phyloP scores from a whole-genome alignment of 2,113 vertebrate species.

The Prionailurus viverrinus region DNA sequence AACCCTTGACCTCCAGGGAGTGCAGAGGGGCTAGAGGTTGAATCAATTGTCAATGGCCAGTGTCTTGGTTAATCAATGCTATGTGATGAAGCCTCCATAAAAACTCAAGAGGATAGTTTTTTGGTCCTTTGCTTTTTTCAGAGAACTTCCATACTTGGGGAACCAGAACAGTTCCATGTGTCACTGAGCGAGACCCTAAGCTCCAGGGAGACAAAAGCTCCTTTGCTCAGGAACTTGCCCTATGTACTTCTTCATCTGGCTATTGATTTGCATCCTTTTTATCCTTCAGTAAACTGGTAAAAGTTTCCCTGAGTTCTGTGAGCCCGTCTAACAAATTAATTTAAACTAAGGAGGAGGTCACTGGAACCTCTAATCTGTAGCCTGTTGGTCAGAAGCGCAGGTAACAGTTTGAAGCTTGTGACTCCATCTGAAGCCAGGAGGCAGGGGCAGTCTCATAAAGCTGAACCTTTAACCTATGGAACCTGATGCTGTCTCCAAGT shows the following conservation, averaged over 20 bases:
- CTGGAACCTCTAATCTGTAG: not conserved
- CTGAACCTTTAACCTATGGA: not conserved
- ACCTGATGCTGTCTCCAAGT: not conserved
- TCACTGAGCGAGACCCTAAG: not conserved
- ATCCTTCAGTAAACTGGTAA: not conserved
- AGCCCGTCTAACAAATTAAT: not conserved
- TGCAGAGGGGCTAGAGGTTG: not conserved
- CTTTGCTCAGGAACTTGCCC: not conserved
- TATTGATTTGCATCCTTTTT: not conserved
- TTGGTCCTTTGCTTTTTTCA: not conserved
- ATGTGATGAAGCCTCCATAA: not conserved
- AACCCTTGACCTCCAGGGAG: not conserved
- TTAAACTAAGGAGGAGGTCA: not conserved
- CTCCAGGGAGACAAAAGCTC: not conserved
- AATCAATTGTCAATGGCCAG: not conserved
- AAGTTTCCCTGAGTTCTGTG: not conserved
- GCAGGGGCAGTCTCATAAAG: not conserved
- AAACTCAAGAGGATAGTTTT: not conserved
- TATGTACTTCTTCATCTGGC: not conserved
- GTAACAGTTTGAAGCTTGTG: not conserved
- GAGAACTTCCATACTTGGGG: not conserved
- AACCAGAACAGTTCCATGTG: not conserved
- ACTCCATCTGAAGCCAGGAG: not conserved
- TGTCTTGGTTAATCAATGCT: not conserved
- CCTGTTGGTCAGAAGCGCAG: not conserved